Evolutionary conservation across 2,888 invertebrate genomes (phyloP), one percentile per base, ranked within the genome.

Genomic region (Microctonus hyperodae): DNA sequence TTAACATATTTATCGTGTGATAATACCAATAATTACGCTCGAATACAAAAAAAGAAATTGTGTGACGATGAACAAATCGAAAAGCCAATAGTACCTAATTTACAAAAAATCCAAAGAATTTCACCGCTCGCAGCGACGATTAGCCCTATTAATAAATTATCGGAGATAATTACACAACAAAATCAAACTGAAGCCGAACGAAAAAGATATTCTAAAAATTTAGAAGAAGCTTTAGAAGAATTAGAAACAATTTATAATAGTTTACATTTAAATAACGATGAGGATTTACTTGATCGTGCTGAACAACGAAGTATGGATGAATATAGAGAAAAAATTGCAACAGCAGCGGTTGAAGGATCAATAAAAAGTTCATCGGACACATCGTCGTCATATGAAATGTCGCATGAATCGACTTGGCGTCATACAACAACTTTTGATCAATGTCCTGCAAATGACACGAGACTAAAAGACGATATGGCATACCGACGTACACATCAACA

Each of bases 221-320:
- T 95, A 44, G 95, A 95, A 79, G 95, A 96, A 79, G 96, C 96
- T 62, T 87, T 96, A 25, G 91, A 91, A 76, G 96, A 96, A 84
- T 84, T 96, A 64, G 96, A 96, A 86, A 92, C 92, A n/a, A 95
- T 96, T 79, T 94, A 94, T 80, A 93, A 94, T 75, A 95, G 94
- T 76, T 87, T 96, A 65, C 90, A 91, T n/a, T 86, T 95, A 60
- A 92, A 91, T 0, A 94, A 95, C 78, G 95, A 95, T 78, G 93
- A 93, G 81, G 92, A 93, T 84, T 86, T 94, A 67, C 82, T 94
- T 61, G 93, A 93, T 78, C 87, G 93, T 78, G 93, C 93, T 11
- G 93, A 93, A 82, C 88, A 91, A 68, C 86, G 93, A 67, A 81
- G 93, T 90, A 84, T 84, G 88, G 76, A 90, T 87, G 85, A 89